Conservation (phyloP, 2,113 vertebrate species). For the Seriola rivoliana region DNA sequence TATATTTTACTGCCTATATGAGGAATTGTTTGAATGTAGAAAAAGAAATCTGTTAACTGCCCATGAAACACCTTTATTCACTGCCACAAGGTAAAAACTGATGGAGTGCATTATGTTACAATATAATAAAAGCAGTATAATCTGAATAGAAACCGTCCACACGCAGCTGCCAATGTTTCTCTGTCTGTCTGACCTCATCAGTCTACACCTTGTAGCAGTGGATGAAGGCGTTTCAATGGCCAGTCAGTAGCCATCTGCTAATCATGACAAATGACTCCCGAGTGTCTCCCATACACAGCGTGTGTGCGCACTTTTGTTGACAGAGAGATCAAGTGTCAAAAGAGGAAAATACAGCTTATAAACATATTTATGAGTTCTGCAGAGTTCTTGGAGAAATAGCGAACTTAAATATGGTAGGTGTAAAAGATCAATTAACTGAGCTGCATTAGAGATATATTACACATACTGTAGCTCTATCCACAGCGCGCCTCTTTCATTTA, state of each 20-base stretch:
- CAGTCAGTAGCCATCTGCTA: slow-evolving; percentile 9
- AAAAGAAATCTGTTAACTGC: slow-evolving; percentile 19
- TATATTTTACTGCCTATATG: slow-evolving; percentile 4
- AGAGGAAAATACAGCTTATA: neutral
- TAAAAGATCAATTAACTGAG: neutral
- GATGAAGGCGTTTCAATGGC: slow-evolving; percentile 12
- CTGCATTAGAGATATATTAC: neutral
- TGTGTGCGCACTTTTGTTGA: neutral
- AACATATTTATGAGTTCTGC: neutral
- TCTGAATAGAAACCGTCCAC: slow-evolving; percentile 1
- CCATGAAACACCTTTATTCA: slow-evolving; percentile 31
- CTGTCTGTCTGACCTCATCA: neutral
- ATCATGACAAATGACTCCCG: slow-evolving; percentile 2
- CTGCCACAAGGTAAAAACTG: slow-evolving; percentile 30
- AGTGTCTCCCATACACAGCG: neutral
- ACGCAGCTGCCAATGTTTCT: neutral
- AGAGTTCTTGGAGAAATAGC: neutral
- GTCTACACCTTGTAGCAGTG: neutral
- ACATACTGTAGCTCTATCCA: neutral
- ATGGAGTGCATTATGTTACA: neutral
- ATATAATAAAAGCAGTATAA: slow-evolving; percentile 5
- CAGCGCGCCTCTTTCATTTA: slow-evolving; percentile 2
- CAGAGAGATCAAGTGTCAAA: neutral
- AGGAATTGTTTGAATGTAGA: slow-evolving; percentile 12
- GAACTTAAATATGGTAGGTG: neutral